Evolutionary conservation across 2,113 vertebrate species (phyloP).

Genomic region (Pluvialis apricaria): DNA sequence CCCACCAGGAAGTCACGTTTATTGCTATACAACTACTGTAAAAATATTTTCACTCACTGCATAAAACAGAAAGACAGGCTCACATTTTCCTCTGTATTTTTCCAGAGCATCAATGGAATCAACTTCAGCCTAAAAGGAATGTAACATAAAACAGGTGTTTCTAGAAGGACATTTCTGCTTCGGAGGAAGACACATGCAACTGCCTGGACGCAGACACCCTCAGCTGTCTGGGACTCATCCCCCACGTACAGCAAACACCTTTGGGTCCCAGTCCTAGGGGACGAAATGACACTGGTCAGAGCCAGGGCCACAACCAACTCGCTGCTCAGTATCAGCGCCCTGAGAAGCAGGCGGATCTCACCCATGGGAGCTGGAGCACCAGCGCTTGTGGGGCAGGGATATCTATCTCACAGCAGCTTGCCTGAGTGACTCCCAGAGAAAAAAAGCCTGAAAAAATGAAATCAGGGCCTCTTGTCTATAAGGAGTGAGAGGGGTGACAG

Average conservation of each 20-base stretch:
- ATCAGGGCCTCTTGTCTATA: not conserved
- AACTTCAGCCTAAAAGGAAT: slow-evolving; percentile 83
- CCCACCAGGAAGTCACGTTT: not conserved
- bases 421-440: not conserved
- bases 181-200: not conserved
- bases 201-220: not conserved
- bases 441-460: not conserved
- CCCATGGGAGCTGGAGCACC: not conserved
- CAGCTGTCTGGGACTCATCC: not conserved
- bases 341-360: not conserved
- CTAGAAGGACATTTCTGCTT: not conserved
- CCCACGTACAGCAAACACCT: not conserved
- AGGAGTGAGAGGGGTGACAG: not conserved
- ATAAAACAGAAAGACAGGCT: slow-evolving; percentile 92
- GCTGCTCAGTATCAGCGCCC: not conserved
- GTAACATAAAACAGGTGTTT: not conserved
- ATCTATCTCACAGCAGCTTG: not conserved
- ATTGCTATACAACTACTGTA: not conserved
- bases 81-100: slow-evolving; percentile 85
- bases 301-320: not conserved
- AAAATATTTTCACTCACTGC: slow-evolving; percentile 76
- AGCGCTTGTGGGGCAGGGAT: not conserved
- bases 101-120: slow-evolving; percentile 86
- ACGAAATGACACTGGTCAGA: not conserved
- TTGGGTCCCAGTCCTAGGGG: not conserved